Evolutionary conservation across 2,888 invertebrate genomes (phyloP).

Genomic region (Machimus rusticus): DNA sequence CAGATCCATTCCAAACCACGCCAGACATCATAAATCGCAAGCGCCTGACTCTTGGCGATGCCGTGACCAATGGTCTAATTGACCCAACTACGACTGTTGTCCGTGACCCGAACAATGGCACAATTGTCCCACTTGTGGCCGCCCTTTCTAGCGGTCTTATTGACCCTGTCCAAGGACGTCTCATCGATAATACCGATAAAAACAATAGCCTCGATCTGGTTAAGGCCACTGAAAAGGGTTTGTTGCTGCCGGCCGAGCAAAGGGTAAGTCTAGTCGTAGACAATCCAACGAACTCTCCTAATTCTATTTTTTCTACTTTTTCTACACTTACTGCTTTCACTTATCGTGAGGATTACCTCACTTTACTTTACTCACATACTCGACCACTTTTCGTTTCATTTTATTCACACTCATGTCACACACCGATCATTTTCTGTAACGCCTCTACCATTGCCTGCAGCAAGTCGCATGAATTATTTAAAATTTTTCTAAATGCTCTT

Average conservation of each 20-base stretch:
- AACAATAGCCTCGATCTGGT: slow-evolving; percentile 70
- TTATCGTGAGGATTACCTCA: background rate
- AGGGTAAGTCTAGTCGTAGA: slow-evolving; percentile 76
- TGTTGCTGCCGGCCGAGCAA: slow-evolving; percentile 89
- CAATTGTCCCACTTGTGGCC: slow-evolving; percentile 77
- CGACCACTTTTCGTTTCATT: slow-evolving; percentile 17
- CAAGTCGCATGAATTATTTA: slow-evolving; percentile 48
- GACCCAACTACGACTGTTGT: slow-evolving; percentile 87
- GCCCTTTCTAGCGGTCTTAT: slow-evolving; percentile 78
- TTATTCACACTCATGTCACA: slow-evolving; percentile 3
- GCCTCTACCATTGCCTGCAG: slow-evolving; percentile 37
- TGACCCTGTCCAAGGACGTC: slow-evolving; percentile 77
- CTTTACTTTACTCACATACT: background rate
- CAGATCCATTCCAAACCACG: slow-evolving; percentile 80
- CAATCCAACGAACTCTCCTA: background rate
- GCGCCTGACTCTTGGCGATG: slow-evolving; percentile 77
- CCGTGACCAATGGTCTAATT: slow-evolving; percentile 78
- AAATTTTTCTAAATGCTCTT: slow-evolving; percentile 52
- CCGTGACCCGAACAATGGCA: slow-evolving; percentile 79
- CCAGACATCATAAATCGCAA: slow-evolving; percentile 71
- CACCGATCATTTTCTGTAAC: slow-evolving; percentile 6
- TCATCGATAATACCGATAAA: slow-evolving; percentile 66
- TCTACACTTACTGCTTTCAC: slow-evolving; percentile 5
- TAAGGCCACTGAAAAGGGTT: slow-evolving; percentile 86
- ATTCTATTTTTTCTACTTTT: background rate